Percentiles rank a stretch among this genome's conserved stretches.
These are phyloP conservation scores for Lepus townsendii DNA, from an alignment of 2,797 vertebrate species.

Conservation along the genomic window DNA sequence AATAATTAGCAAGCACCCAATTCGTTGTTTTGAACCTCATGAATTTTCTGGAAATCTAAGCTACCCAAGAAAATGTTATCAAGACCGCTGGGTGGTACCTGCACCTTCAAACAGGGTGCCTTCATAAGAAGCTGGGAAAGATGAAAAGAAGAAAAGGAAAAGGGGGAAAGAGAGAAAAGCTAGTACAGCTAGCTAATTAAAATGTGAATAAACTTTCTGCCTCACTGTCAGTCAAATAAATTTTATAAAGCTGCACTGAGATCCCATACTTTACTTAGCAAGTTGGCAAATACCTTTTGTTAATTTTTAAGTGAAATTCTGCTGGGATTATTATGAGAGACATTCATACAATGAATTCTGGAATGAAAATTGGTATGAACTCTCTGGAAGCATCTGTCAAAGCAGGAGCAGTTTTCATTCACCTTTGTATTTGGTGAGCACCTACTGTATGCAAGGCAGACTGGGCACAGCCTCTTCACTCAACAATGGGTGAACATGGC, in stretches of 20 bases:
- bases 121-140: neutral
- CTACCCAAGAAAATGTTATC: neutral
- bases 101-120: neutral
- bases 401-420: neutral
- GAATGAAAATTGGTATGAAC: neutral
- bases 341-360: neutral
- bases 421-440: neutral
- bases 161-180: neutral
- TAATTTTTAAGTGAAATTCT: neutral
- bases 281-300: neutral
- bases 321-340: neutral
- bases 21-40: neutral
- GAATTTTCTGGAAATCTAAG: slow-evolving; percentile 39
- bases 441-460: neutral
- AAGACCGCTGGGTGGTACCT: neutral
- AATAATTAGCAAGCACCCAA: slow-evolving; percentile 66
- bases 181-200: neutral
- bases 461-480: neutral
- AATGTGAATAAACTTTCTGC: neutral
- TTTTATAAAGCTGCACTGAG: neutral
- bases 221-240: slow-evolving; percentile 27
- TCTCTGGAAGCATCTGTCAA: neutral
- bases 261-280: slow-evolving; percentile 43
- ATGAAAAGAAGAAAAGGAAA: neutral
- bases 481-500: neutral